phyloP scores from a whole-genome alignment of 2,113 vertebrate species.

The Marmota monax region DNA sequence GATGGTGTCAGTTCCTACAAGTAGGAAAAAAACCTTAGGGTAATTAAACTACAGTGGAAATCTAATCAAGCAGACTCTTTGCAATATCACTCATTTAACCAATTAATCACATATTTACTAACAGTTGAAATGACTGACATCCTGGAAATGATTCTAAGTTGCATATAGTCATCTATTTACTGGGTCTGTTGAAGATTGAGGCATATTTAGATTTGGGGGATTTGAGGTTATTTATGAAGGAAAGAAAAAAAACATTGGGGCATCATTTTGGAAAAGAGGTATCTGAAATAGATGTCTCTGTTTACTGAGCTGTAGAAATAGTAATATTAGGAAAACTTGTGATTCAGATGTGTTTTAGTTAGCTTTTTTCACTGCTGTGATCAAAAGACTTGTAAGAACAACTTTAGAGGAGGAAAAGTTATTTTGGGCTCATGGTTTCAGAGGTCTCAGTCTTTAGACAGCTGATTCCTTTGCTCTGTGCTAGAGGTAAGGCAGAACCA shows the following conservation, averaged over 20 bases:
- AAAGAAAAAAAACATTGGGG: background rate
- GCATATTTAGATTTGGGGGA: background rate
- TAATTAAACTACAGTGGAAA: slow-evolving; percentile 2
- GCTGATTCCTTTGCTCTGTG: too few relatives aligned
- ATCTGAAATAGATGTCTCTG: background rate
- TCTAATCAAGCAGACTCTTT: background rate
- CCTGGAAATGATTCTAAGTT: background rate
- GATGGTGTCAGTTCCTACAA: background rate
- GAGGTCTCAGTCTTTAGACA: too few relatives aligned
- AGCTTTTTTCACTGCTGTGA: too few relatives aligned
- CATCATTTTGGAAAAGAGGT: background rate
- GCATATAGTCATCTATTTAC: background rate
- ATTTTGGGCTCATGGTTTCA: too few relatives aligned
- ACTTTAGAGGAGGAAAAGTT: too few relatives aligned
- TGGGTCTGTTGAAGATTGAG: background rate
- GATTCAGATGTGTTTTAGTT: background rate
- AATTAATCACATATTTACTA: background rate
- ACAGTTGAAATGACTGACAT: background rate
- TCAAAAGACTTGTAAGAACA: too few relatives aligned
- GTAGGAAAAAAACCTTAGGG: background rate
- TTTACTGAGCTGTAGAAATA: slow-evolving; percentile 23
- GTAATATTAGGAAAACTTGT: background rate
- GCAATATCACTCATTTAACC: background rate
- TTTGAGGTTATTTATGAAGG: background rate
- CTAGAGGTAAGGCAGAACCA: too few relatives aligned